Percentiles rank a stretch among this genome's conserved stretches.
Conservation (phyloP, 2,797 vertebrate genomes). For the Protonibea diacanthus region DNA sequence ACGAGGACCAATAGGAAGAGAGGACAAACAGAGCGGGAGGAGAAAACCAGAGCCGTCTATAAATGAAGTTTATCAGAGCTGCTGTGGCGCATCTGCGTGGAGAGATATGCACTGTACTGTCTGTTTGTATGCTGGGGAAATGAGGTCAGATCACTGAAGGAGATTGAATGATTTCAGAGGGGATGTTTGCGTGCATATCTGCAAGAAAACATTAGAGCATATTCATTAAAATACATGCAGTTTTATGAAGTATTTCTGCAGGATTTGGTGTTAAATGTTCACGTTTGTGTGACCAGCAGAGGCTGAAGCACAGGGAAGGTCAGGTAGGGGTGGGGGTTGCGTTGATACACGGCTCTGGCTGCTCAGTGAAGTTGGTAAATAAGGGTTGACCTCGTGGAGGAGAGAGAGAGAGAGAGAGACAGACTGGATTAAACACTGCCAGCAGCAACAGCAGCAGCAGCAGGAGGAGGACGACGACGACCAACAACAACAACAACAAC, state of each 20-base stretch:
- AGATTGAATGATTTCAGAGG: not conserved
- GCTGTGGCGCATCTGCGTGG: not conserved
- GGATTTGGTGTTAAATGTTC: not conserved
- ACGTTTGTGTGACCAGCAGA: not conserved
- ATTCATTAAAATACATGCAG: not conserved
- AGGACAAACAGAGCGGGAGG: not conserved
- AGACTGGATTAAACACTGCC: slow-evolving; percentile 55
- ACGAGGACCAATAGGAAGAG: slow-evolving; percentile 53
- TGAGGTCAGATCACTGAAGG: not conserved
- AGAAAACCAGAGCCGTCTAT: slow-evolving; percentile 1
- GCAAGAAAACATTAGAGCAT: not conserved
- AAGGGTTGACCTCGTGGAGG: slow-evolving; percentile 72
- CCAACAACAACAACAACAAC: not conserved
- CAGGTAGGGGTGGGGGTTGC: not conserved
- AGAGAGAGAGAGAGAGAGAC: slow-evolving; percentile 22
- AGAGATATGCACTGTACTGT: rapidly evolving
- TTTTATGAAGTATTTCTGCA: rapidly evolving
- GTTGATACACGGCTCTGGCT: slow-evolving; percentile 43
- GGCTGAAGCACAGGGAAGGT: not conserved
- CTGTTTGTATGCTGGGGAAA: not conserved
- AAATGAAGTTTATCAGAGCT: not conserved
- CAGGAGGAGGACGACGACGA: not conserved
- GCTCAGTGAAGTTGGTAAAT: slow-evolving; percentile 72
- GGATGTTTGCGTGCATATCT: rapidly evolving
- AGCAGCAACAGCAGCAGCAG: slow-evolving; percentile 6